These are phyloP conservation scores for Salvelinus fontinalis DNA, from an alignment of 2,113 vertebrate species.

Conservation along the genomic window DNA sequence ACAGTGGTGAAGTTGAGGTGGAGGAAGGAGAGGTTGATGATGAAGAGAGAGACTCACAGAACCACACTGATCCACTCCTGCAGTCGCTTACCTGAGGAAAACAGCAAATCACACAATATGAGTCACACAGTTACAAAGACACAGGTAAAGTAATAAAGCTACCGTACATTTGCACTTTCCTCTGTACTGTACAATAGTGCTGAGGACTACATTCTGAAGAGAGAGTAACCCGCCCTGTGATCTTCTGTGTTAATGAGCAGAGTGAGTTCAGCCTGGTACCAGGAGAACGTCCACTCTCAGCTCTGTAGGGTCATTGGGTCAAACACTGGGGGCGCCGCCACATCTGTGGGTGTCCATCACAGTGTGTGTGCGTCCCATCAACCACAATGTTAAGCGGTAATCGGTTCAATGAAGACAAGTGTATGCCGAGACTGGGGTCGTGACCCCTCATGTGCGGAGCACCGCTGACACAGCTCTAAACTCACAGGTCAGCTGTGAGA, in stretches of 20 bases:
- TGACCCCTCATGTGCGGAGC: constrained; percentile 26
- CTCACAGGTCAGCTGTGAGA: constrained; percentile 29
- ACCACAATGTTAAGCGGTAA: constrained; percentile 29
- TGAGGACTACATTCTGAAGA: too few species aligned
- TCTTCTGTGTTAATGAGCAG: constrained; percentile 1
- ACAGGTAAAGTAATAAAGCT: not conserved
- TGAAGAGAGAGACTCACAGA: constrained; percentile 68
- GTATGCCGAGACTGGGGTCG: constrained; percentile 37
- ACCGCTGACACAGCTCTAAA: constrained; percentile 37
- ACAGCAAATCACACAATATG: not conserved
- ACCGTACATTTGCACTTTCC: not conserved
- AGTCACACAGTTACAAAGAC: constrained; percentile 2
- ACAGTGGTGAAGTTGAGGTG: constrained; percentile 69
- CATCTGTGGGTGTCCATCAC: not conserved
- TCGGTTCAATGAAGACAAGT: constrained; percentile 37
- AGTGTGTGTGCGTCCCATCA: constrained; percentile 30
- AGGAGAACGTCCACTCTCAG: not conserved
- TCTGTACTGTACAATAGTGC: too few species aligned
- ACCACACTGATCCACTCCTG: constrained; percentile 70
- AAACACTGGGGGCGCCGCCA: not conserved
- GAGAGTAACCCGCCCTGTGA: not conserved
- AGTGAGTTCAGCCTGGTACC: too few species aligned
- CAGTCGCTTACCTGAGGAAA: constrained; percentile 59
- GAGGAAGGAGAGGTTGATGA: constrained; percentile 68
- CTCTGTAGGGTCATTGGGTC: constrained; percentile 5